Evolutionary conservation across 1,140 invertebrate genomes (phyloP), one percentile per base, ranked within the genome.

Genomic region (Hyles euphorbiae): DNA sequence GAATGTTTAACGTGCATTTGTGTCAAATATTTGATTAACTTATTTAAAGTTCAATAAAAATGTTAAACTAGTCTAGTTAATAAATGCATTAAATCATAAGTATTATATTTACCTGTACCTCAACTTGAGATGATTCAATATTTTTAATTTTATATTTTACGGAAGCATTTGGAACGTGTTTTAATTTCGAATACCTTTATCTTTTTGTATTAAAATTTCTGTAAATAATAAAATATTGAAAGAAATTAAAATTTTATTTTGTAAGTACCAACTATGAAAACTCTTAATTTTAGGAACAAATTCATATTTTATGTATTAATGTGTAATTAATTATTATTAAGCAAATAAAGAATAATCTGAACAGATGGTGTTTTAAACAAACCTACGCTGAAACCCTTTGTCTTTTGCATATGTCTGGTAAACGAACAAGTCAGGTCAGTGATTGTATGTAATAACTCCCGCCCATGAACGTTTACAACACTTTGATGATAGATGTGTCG

Each of bases 321-420:
- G 22, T 48, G n/a, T 48, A 48, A n/a, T 48, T 11, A 22, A 48
- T 48, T 48, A 6, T 11, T n/a, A 48, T 11, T 69, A 70, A 75
- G 65, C n/a, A 73, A 75, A 75, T 73, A 72, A 75, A 78, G 63
- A 74, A 65, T 64, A 57, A 68, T 70, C 62, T 69, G 63, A 66
- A 61, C 53, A 58, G 52, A 49, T 22, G 9, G 36, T 64, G 47
- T 62, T 56, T 51, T 52, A 50, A 34, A 7, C 7, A 9, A 51
- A 43, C 22, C 22, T 22, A 22, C 22, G 22, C 22, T 22, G 22
- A 22, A 3, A 50, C 9, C 34, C 34, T 10, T 33, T 40, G 8
- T 22, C 22, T 22, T 22, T 22, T 22, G 22, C 22, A 22, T 22
- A 22, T 22, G 22, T 22, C 22, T 22, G 22, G 22, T 2, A 22